Base-by-base conservation (phyloP, 2,113 vertebrate species). In the Hypanus sabinus region DNA sequence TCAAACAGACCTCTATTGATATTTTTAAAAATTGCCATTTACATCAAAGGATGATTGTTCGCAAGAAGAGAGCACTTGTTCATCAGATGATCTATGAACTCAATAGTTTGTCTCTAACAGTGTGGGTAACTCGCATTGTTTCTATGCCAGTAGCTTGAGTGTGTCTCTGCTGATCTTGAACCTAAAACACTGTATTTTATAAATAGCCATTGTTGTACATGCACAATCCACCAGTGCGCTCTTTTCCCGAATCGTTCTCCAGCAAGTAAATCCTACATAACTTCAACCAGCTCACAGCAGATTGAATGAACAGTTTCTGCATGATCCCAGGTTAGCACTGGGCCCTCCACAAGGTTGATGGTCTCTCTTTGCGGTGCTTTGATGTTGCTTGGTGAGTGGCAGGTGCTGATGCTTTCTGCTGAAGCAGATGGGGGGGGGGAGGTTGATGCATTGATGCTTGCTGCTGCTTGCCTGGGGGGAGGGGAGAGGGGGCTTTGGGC, bases 21-120 rank as follows among this genome's bases (percentile, higher is more conserved):
- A 55, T 24, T 46, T 46, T 27, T 55, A 55, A 73, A 73, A 30
- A 73, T 38, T 93, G 71, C 70, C 91, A 73, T 93, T 93, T 73
- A 30, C 33, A 73, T 93, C 91, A 75, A 93, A n/a, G 55, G 68
- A 73, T 36, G n/a, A 38, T 75, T 93, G 91, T 93, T 75, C 68
- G 73, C 30, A 14, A 73, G 70, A 73, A 93, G 20, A 93, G 70
- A 93, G 24, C 5, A 18, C 38, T 75, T 93, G 68, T 93, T 93
- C 33, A 27, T 93, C 71, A 38, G 71, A 46, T 75, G 70, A 30
- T 27, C 36, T 73, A 73, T 75, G 70, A 38, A 65, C 9, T 75
- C 70, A 27, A 22, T 38, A 93, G 11, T 93, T 2, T 93, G 65
- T 71, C 22, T 18, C 65, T 38, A 27, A 7, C 20, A 93, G 36